These are phyloP conservation scores for Halictus rubicundus DNA, from an alignment of 1,140 invertebrate genomes.

Conservation along the genomic window DNA sequence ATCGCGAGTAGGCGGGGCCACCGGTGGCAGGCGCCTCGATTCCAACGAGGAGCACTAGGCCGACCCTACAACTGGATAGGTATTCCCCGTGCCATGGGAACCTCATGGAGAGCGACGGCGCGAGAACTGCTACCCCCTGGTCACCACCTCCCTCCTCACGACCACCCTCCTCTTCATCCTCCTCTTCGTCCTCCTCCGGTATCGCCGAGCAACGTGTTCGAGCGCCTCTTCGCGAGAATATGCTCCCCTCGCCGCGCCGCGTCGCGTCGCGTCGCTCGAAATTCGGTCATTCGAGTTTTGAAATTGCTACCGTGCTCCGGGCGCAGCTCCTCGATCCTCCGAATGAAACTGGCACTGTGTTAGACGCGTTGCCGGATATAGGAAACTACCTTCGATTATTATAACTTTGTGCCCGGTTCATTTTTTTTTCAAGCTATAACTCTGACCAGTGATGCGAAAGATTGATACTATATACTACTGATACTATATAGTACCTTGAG, in stretches of 20 bases:
- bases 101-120: constrained; percentile 69
- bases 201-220: constrained; percentile 13
- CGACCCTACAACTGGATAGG: constrained; percentile 70
- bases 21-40: constrained; percentile 60
- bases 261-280: constrained; percentile 1
- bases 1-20: constrained; percentile 70
- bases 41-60: constrained; percentile 67
- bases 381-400: no score
- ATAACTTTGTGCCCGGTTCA: no score
- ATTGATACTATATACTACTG: no score
- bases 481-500: no score
- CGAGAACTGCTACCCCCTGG: constrained; percentile 60
- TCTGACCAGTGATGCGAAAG: no score
- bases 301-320: background rate
- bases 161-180: background rate
- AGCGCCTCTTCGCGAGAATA: constrained; percentile 34
- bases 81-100: constrained; percentile 61
- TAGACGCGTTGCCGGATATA: no score
- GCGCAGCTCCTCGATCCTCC: background rate
- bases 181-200: background rate
- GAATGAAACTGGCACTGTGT: no score
- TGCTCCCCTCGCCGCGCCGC: constrained; percentile 14
- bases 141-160: constrained; percentile 23
- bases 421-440: no score
- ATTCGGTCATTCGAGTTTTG: constrained; percentile 34